These are phyloP conservation scores for Lepidocyrtinus sp. DNA, from an alignment of 2,888 invertebrate genomes.

Conservation along the genomic window DNA sequence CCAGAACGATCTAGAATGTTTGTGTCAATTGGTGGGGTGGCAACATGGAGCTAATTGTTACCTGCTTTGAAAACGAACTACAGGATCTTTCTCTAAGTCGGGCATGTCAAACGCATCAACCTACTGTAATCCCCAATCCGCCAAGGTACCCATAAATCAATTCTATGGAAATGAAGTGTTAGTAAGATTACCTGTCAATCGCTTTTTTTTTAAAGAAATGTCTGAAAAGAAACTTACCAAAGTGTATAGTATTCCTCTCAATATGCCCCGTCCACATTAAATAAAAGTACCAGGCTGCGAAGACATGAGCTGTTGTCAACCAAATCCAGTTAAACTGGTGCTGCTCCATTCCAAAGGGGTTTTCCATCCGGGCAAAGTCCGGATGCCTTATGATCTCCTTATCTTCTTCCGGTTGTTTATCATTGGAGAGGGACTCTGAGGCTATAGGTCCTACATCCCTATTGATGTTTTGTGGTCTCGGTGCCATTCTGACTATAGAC, in stretches of 20 bases:
- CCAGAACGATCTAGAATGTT: background rate
- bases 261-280: background rate
- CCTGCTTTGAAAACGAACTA: constrained; percentile 84
- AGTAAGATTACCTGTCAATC: background rate
- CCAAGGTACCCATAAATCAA: constrained; percentile 24
- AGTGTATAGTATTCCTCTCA: background rate
- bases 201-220: background rate
- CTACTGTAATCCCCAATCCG: constrained; percentile 35
- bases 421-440: too few species aligned
- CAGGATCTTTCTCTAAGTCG: too few species aligned
- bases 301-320: constrained; percentile 33
- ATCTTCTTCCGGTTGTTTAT: too few species aligned
- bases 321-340: constrained; percentile 37
- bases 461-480: too few species aligned
- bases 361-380: too few species aligned
- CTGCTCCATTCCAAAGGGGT: constrained; percentile 44
- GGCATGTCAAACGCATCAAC: too few species aligned
- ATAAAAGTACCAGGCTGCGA: constrained; percentile 12
- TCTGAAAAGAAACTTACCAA: constrained; percentile 21
- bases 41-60: constrained; percentile 71
- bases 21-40: too few species aligned
- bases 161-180: constrained; percentile 9
- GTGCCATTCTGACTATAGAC: too few species aligned
- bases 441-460: too few species aligned
- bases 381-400: too few species aligned